Base-by-base conservation (phyloP, 1,140 invertebrate genomes). In the Maniola jurtina region DNA sequence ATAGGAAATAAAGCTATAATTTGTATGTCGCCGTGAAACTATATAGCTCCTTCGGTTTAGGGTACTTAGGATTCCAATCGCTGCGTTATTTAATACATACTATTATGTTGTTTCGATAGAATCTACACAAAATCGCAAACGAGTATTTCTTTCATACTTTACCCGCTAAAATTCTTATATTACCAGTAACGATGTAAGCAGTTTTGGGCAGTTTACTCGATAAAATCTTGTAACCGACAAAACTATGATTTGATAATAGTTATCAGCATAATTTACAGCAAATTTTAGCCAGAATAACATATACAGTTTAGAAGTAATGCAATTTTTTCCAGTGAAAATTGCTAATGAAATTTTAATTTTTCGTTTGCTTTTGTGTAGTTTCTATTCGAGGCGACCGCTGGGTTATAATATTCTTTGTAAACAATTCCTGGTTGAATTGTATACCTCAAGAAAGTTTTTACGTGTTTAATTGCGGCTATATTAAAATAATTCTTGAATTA, bases 401-500 rank as follows among this genome's bases (percentile, higher is more conserved):
- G 38, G 9, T 9, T 9, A 11, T 42, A 2, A 45, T 45, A 11
- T 55, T 63, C 60, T 64, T 71, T 58, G 57, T 64, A 61, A 64
- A 71, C 65, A 68, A 59, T 62, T 73, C 63, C 64, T 40, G 50
- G 59, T 61, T 35, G 55, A 68, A 71, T 68, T 69, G 66, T 71
- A 42, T 64, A 70, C 62, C 57, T 65, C 38, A 62, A 64, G 42
- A 61, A 35, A 63, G 48, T 66, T 67, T 70, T 70, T 63, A 61
- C 68, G 57, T 68, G 62, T 67, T 72, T 59, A 58, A 68, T 67
- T 67, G 64, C 71, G 52, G 52, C 25, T 55, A 55, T 55, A 61
- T 61, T 35, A 61, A 55, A 65, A 66, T 70, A 68, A 69, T 63
- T 71, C 57, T 68, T 73, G 57, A 60, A 77, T 73, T 79, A 74